Evolutionary conservation across 37 sponge, comb jelly and placozoan species (phyloP), one percentile per base, ranked within the genome.

Genomic region (Dysidea cf. avara): DNA sequence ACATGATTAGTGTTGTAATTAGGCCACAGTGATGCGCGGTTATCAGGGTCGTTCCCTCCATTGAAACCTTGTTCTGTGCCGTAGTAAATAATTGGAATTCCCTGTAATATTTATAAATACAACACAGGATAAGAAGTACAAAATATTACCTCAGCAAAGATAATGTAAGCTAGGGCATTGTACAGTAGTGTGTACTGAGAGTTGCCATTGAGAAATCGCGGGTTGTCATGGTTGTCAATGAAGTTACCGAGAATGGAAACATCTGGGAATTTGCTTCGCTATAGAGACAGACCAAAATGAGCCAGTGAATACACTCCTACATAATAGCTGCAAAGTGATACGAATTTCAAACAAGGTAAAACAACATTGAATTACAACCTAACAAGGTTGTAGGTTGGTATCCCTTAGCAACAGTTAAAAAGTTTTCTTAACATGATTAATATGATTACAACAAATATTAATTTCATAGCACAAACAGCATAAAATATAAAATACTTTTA

Each of bases 81-180:
- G 49, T 90, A 90, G 56, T 90, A 90, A 7, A 90, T 72, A 9
- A 90, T 90, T 18, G 91, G 91, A 72, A 90, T 90, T 35, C 87
- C 87, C 89, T 87, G 58, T 50, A 63, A 33, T 34, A 22, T 63
- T 31, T 24, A 52, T 20, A 4, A 68, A 0, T 0, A 28, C 18
- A 43, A 48, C 56, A 22, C 22, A 7, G 22, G 56, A 67, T 33
- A 17, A 61, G 24, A 2, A 75, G n/a, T 72, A 61, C 14, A 11
- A 14, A 20, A 28, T 4, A 77, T 64, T 55, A 83, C 89, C 81
- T 90, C 81, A 51, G 79, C 79, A 85, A 81, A 86, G 28, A 90
- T 58, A 32, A 80, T 76, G 51, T 81, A 90, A 9, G 82, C 82
- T 54, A 90, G 69, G 14, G 60, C 87, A 78, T 81, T 90, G 40